These are phyloP conservation scores for Ceuthmochares aereus DNA, from an alignment of 2,113 vertebrate species.

Conservation along the genomic window DNA sequence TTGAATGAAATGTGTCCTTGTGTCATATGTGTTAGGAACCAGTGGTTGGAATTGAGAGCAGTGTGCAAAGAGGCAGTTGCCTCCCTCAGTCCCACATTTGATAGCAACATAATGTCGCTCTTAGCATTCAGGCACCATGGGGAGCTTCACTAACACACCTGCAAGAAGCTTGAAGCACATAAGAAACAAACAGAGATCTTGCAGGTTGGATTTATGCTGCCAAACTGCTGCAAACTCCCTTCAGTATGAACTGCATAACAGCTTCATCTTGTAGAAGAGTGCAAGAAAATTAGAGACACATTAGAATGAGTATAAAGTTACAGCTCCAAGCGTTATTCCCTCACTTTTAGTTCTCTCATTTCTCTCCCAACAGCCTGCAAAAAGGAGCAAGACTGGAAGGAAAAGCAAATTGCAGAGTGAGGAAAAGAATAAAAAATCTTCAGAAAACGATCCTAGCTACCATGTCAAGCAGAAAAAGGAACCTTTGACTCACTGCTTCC, in stretches of 20 bases:
- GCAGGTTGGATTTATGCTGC: background rate
- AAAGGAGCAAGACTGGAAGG: background rate
- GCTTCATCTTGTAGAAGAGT: background rate
- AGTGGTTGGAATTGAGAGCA: background rate
- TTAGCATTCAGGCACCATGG: background rate
- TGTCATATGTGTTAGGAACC: background rate
- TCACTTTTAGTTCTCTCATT: background rate
- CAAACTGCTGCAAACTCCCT: background rate
- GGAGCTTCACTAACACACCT: background rate
- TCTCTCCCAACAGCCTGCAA: background rate
- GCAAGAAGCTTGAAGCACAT: background rate
- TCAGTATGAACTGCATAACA: background rate
- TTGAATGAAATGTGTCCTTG: background rate
- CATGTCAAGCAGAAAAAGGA: background rate
- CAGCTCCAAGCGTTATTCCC: slow-evolving; percentile 4
- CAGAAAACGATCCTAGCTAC: background rate
- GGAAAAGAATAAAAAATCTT: background rate
- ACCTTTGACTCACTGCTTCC: background rate
- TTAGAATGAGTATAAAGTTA: background rate
- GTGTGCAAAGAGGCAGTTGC: background rate
- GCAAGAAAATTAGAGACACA: slow-evolving; percentile 8
- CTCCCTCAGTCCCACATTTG: background rate
- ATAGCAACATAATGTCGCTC: background rate
- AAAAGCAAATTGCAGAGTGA: background rate
- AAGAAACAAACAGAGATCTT: background rate